Percentiles rank a stretch among this genome's conserved stretches.
phyloP scores from a whole-genome alignment of 2,888 invertebrate species.

The Amorpha juglandis region DNA sequence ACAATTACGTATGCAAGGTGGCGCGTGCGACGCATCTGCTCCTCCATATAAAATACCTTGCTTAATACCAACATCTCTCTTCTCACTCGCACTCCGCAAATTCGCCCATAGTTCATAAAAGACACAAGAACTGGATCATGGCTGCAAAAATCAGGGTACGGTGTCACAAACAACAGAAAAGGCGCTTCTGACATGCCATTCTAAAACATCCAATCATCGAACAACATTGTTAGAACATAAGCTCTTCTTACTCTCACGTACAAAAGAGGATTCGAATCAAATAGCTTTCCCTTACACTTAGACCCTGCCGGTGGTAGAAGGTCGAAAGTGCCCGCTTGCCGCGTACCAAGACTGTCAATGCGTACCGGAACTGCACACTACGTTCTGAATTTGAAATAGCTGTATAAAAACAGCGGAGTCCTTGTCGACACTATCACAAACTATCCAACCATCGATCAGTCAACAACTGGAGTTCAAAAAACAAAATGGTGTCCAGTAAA shows the following conservation, averaged over 20 bases:
- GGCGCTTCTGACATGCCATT: constrained; percentile 57
- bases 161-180: constrained; percentile 83
- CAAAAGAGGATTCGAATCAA: constrained; percentile 75
- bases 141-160: constrained; percentile 73
- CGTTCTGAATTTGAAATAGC: constrained; percentile 83
- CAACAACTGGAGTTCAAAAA: constrained; percentile 63
- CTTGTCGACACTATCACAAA: constrained; percentile 80
- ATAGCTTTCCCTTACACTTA: constrained; percentile 82
- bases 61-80: constrained; percentile 46
- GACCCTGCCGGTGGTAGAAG: constrained; percentile 59
- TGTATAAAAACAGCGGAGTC: constrained; percentile 81
- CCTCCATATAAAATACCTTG: constrained; percentile 74
- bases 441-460: constrained; percentile 72
- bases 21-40: constrained; percentile 60
- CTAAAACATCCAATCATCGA: constrained; percentile 59
- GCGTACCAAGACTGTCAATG: constrained; percentile 73
- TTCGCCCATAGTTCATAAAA: constrained; percentile 43
- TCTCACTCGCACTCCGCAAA: constrained; percentile 53
- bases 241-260: constrained; percentile 57
- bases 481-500: constrained; percentile 77
- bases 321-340: constrained; percentile 64
- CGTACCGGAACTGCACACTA: constrained; percentile 76
- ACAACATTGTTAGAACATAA: constrained; percentile 56
- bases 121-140: constrained; percentile 67
- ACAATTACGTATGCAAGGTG: constrained; percentile 69